Evolutionary conservation across 2,113 vertebrate genomes (phyloP).

Genomic region (Psittacara wagleri): DNA sequence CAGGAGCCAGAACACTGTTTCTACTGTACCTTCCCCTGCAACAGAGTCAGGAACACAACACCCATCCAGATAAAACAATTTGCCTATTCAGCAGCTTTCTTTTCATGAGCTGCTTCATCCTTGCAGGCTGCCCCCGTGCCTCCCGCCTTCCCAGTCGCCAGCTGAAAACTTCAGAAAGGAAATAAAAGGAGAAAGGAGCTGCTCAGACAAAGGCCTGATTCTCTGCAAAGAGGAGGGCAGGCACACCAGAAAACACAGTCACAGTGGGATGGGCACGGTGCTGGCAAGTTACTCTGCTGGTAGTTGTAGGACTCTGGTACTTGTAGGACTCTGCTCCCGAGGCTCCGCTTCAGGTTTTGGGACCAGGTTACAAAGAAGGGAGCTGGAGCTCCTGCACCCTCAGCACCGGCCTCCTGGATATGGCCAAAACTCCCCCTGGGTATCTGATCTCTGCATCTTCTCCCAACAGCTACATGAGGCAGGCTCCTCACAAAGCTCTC

Average conservation of each 20-base stretch:
- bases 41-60: conserved; percentile 36
- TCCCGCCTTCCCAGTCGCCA: neutral
- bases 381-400: neutral
- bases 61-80: conserved; percentile 51
- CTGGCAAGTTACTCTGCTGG: neutral
- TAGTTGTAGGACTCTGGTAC: neutral
- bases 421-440: neutral
- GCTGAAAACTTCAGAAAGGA: conserved; percentile 39
- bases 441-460: neutral
- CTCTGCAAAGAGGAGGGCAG: conserved; percentile 6
- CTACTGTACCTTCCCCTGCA: conserved; percentile 31
- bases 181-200: conserved; percentile 21
- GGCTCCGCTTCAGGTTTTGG: neutral
- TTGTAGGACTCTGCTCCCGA: neutral
- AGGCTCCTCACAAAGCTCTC: neutral
- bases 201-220: conserved; percentile 61
- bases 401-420: neutral
- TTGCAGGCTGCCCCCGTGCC: conserved; percentile 12
- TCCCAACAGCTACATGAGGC: neutral
- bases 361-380: neutral
- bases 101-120: conserved; percentile 50
- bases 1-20: neutral
- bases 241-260: neutral
- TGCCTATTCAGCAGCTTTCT: conserved; percentile 62
- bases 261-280: neutral